Base-by-base conservation (phyloP, 2,113 vertebrate genomes). In the Vombatus ursinus region DNA sequence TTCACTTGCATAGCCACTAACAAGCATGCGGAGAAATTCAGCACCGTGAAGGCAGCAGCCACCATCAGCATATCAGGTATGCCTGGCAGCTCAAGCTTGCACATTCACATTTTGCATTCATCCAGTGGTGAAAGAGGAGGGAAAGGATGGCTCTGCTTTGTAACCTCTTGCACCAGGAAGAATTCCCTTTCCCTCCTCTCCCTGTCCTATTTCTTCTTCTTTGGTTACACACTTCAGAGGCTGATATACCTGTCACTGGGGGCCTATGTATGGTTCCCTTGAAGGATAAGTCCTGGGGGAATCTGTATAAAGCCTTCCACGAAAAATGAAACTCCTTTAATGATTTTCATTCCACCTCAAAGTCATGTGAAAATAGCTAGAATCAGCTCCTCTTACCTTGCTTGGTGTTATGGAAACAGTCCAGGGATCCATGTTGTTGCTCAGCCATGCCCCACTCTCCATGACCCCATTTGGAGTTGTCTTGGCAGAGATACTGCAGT, bases 1-100 rank as follows among this genome's bases (percentile, higher is more conserved):
- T 99, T 99, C 97, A 99, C 99, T 1, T 99, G 99, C 77, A 98
- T 99, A 31, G 99, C 99, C 90, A 99, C 99, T 0, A 99, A 99
- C 97, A 99, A 99, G 57, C 99, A 99, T 90, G 99, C 98, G 25
- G 99, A 99, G n/a, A 99, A 99, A 52, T 99, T 99, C 8, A 99
- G 99, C 94, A 99, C 99, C 0, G 99, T 99, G 90, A 99, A 99
- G 98, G 99, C 99, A 0, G 99, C 99, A 0, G 99, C 99, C 23
- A 99, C 98, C 51, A 98, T 99, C 97, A 99, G 99, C 0, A 97
- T 99, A 95, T 98, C 99, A 99, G 99, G 99, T 99, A 98, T 94
- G 97, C 28, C n/a, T 12, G 57, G 54, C 91, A 91, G 19, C 93
- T 44, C 0, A 0, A 0, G 2, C 0, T 0, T 44, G 37, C 26